Percentiles rank a stretch among this genome's conserved stretches.
These are phyloP conservation scores for Alviniconcha strummeri DNA, from an alignment of 2,888 invertebrate species.

Conservation along the genomic window DNA sequence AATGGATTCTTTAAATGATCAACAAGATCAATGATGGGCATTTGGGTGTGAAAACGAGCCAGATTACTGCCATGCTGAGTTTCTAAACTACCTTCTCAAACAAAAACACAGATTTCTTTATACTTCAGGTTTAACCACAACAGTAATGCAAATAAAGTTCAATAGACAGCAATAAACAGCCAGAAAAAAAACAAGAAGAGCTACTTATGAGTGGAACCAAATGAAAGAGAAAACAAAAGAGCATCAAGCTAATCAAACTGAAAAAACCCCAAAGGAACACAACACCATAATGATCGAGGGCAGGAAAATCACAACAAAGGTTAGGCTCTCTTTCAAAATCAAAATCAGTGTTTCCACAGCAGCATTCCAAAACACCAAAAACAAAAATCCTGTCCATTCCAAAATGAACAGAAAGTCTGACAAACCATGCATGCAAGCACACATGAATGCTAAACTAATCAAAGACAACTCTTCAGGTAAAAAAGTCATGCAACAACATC, in stretches of 20 bases:
- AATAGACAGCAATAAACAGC: no score
- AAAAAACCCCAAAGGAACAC: neutral
- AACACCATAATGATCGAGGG: neutral
- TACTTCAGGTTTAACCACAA: no score
- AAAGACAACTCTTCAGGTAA: neutral
- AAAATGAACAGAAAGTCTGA: neutral
- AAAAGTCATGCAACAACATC: conserved; percentile 24
- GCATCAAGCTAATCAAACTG: neutral
- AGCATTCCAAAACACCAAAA: neutral
- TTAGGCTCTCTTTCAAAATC: neutral
- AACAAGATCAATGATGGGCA: no score
- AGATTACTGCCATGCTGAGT: no score
- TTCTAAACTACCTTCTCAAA: no score
- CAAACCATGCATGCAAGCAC: conserved; percentile 25
- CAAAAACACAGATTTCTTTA: no score
- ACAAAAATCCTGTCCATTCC: neutral
- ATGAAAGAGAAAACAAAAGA: no score
- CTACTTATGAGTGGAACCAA: no score
- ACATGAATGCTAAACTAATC: neutral
- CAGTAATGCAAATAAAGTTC: no score
- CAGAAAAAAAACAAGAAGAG: no score
- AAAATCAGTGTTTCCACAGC: neutral
- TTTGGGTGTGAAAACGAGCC: no score
- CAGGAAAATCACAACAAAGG: neutral
- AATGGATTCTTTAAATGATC: no score